Evolutionary conservation across 2,888 invertebrate genomes (phyloP), one percentile per base, ranked within the genome.

Genomic region (Halocaridina rubra): DNA sequence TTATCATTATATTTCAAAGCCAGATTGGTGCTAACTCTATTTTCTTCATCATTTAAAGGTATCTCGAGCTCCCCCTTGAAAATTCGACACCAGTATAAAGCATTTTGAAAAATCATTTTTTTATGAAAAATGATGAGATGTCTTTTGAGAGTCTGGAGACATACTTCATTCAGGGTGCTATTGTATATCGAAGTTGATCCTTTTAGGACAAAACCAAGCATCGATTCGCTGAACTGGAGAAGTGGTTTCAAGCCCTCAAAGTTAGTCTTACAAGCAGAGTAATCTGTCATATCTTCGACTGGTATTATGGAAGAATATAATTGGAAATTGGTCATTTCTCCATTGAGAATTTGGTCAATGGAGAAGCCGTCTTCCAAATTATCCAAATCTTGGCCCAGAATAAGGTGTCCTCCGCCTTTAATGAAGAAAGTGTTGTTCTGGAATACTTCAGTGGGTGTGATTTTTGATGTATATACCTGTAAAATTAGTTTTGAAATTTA

Each of bases 331-430:
- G 79, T 69, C 27, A 79, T 19, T 0, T 79, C 79, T 8, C 69
- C 79, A 29, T 13, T 13, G 8, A 79, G 27, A 13, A 22, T 69
- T n/a, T 79, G 79, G 16, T 16, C 2, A 27, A 53, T 2, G 22
- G 39, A 67, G 27, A 69, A 79, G 29, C 69, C 46, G 27, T 69
- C 79, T 5, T 79, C 19, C 3, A 13, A n/a, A 5, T 27, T 53
- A 39, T 79, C 79, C 69, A 69, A 19, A 19, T 79, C 79, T 30
- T 79, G 79, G 13, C 79, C 79, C 0, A 79, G 27, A 2, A 76
- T 59, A 19, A 76, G 76, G n/a, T 24, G 76, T 3, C 76, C 76
- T 32, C 76, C 59, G 3, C 29, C 29, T 16, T 0, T n/a, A 3
- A 76, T 10, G 53, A 53, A 4, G n/a, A n/a, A n/a, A n/a, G n/a